phyloP scores from a whole-genome alignment of 2,113 vertebrate species.

The Picathartes gymnocephalus region DNA sequence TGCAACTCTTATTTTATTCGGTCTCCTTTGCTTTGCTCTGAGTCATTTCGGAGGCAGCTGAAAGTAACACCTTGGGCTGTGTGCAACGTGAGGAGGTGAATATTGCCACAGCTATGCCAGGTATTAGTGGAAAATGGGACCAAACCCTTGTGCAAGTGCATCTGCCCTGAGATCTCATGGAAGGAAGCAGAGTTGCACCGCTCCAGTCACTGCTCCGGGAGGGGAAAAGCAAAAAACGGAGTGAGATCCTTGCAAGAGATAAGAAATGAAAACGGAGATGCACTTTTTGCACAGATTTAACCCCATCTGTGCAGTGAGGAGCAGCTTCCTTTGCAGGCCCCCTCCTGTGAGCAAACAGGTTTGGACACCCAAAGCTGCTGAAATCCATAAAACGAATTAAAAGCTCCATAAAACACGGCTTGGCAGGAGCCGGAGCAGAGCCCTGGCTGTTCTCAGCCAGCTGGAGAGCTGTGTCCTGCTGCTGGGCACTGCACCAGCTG shows the following conservation, averaged over 20 bases:
- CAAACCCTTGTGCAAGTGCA: not conserved
- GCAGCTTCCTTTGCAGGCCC: not conserved
- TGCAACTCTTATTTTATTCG: not conserved
- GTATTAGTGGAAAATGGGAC: not conserved
- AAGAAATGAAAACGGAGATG: not conserved
- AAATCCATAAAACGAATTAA: not conserved
- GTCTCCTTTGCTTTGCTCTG: not conserved
- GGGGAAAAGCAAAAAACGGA: not conserved
- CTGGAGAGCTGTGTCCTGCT: not conserved
- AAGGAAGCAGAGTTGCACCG: not conserved
- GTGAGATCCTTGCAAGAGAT: not conserved
- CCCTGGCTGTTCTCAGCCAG: not conserved
- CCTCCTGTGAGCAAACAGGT: no score
- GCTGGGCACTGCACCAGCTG: rapidly evolving
- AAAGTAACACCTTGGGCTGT: not conserved
- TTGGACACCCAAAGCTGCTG: not conserved
- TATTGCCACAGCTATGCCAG: not conserved
- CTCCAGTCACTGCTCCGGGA: not conserved
- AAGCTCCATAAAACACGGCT: not conserved
- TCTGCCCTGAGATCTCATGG: not conserved
- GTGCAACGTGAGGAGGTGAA: not conserved
- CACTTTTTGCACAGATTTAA: not conserved
- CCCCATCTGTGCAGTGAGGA: not conserved
- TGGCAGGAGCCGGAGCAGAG: not conserved
- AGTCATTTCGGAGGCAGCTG: not conserved